A percentile compares a stretch with the other conserved stretches of the same genome.
Conservation (phyloP, 2,797 vertebrate species). For the Eleutherodactylus coqui region DNA sequence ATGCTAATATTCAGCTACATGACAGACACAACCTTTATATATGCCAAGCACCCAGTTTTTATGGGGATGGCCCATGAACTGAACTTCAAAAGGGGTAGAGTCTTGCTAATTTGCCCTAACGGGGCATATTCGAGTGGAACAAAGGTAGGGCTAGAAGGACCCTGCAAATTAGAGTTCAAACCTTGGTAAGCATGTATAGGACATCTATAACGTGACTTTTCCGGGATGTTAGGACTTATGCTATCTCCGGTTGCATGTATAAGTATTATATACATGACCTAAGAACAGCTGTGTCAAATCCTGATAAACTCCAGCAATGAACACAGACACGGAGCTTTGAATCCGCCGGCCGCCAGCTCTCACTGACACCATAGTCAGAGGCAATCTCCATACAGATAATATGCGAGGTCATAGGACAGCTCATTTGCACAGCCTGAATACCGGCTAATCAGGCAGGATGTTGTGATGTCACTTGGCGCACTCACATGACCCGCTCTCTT, state of each 20-base stretch:
- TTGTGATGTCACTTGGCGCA: constrained; percentile 55
- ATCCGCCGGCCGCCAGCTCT: not conserved
- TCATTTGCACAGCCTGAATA: constrained; percentile 76
- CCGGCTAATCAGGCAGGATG: constrained; percentile 69
- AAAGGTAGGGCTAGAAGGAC: not conserved
- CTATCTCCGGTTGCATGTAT: not conserved
- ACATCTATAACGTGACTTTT: not conserved
- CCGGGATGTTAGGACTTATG: not conserved
- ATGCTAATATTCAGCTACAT: too few species aligned
- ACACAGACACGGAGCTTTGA: not conserved
- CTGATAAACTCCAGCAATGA: constrained; percentile 28
- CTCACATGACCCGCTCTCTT: constrained; percentile 47
- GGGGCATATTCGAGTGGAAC: not conserved
- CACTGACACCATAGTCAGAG: not conserved
- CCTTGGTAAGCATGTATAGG: not conserved
- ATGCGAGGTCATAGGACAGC: constrained; percentile 71
- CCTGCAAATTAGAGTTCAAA: not conserved
- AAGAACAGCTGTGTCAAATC: constrained; percentile 38
- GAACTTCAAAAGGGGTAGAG: not conserved
- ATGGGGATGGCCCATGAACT: not conserved
- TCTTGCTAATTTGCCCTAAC: not conserved
- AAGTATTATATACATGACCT: not conserved
- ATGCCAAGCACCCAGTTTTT: not conserved
- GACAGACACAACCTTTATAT: too few species aligned
- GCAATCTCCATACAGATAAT: constrained; percentile 26